Conservation (phyloP, 37 sponge, comb jelly and placozoan species). For the Bolinopsis microptera region DNA sequence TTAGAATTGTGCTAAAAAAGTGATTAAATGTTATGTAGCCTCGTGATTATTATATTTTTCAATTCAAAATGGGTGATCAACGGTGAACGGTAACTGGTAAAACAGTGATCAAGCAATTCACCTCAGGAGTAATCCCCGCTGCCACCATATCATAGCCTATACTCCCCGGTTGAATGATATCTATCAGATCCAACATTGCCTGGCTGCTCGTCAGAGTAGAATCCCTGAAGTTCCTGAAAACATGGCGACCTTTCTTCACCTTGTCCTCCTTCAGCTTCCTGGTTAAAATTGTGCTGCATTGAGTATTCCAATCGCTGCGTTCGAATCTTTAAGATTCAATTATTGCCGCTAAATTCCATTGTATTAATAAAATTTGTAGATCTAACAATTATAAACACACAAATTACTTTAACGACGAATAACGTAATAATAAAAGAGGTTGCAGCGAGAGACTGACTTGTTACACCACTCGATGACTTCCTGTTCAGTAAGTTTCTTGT, state of each 20-base stretch:
- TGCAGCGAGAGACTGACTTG: conserved; percentile 21
- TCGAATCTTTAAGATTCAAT: too few species aligned
- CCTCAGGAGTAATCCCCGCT: background rate
- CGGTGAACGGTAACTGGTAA: background rate
- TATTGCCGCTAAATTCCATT: too few species aligned
- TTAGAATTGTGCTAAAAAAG: too few species aligned
- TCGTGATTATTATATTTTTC: too few species aligned
- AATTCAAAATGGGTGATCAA: too few species aligned
- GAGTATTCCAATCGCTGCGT: too few species aligned
- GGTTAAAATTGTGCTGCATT: background rate
- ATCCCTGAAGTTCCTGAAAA: background rate
- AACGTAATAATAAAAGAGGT: too few species aligned
- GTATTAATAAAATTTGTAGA: too few species aligned
- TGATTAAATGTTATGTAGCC: too few species aligned
- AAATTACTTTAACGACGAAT: too few species aligned
- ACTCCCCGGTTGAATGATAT: conserved; percentile 37
- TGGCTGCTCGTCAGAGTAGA: conserved; percentile 10
- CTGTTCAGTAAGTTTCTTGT: background rate
- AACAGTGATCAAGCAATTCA: background rate
- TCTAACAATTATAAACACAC: too few species aligned
- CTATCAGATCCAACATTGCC: conserved; percentile 38
- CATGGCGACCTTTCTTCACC: background rate
- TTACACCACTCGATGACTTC: conserved; percentile 48
- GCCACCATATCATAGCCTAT: conserved; percentile 40
- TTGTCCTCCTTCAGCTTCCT: background rate